Percentiles rank a stretch among this genome's conserved stretches.
These are phyloP conservation scores for Hucho hucho DNA, from an alignment of 2,113 vertebrate species.

Conservation along the genomic window DNA sequence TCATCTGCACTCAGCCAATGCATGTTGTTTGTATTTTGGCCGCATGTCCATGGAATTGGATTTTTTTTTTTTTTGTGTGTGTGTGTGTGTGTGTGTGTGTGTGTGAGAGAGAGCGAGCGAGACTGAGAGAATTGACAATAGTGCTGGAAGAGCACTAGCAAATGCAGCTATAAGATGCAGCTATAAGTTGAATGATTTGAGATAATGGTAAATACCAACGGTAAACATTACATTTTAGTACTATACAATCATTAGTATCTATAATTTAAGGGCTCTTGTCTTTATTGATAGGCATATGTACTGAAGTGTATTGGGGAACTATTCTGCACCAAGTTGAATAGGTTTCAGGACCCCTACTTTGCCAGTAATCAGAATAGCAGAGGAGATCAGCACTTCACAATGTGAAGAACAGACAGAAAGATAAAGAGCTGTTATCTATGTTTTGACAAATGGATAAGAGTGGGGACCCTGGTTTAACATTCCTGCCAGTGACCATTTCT, in stretches of 20 bases:
- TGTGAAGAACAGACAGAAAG: not conserved
- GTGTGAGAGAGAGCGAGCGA: no score
- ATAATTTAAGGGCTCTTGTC: no score
- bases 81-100: no score
- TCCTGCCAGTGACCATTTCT: not conserved
- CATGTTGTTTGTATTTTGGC: not conserved
- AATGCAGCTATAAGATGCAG: no score
- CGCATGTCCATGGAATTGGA: not conserved
- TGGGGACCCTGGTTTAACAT: not conserved
- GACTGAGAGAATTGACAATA: no score
- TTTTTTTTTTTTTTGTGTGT: not conserved
- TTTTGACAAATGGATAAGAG: not conserved
- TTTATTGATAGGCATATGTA: no score
- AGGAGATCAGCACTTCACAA: not conserved
- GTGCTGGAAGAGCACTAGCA: no score
- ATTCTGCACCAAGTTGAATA: not conserved
- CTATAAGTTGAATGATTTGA: no score
- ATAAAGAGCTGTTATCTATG: not conserved
- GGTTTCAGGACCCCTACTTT: not conserved
- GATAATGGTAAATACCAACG: no score
- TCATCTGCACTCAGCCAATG: not conserved
- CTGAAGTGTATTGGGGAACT: not conserved
- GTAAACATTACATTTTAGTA: no score
- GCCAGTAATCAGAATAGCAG: not conserved
- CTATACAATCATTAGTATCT: no score